Percentiles rank a stretch among this genome's conserved stretches.
These are phyloP conservation scores for Syrphus vitripennis DNA, from an alignment of 2,888 invertebrate species.

Conservation along the genomic window DNA sequence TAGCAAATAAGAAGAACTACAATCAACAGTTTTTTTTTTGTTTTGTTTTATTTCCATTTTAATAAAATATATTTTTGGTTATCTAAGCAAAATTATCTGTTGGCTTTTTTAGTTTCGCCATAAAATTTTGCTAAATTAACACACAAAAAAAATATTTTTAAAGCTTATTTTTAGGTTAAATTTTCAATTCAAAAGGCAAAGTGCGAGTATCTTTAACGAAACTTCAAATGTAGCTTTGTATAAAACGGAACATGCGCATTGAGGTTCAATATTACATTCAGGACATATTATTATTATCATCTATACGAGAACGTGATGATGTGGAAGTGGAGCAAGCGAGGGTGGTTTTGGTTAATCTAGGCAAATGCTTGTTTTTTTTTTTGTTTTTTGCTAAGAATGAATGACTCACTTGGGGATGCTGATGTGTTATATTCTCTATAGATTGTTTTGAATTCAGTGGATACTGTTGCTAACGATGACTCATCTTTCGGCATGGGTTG, in stretches of 20 bases:
- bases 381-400: neutral
- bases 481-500: slow-evolving; percentile 25
- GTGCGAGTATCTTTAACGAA: slow-evolving; percentile 52
- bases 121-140: slow-evolving; percentile 34
- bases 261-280: neutral
- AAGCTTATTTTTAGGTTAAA: slow-evolving; percentile 40
- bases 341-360: neutral
- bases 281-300: slow-evolving; percentile 3
- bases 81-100: slow-evolving; percentile 59
- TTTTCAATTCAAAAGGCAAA: neutral
- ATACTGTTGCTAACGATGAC: slow-evolving; percentile 68
- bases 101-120: slow-evolving; percentile 43
- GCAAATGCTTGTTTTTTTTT: too few relatives aligned
- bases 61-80: neutral
- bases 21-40: slow-evolving; percentile 50
- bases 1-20: neutral
- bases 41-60: neutral
- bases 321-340: slow-evolving; percentile 9
- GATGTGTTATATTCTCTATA: neutral
- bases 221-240: slow-evolving; percentile 19
- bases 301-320: slow-evolving; percentile 2
- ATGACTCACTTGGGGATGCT: slow-evolving; percentile 66
- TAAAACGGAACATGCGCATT: slow-evolving; percentile 48
- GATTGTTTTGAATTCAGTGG: slow-evolving; percentile 44
- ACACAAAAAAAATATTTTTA: neutral